Evolutionary conservation across 2,797 vertebrate species (phyloP), one percentile per base, ranked within the genome.

Genomic region (Morus bassanus): DNA sequence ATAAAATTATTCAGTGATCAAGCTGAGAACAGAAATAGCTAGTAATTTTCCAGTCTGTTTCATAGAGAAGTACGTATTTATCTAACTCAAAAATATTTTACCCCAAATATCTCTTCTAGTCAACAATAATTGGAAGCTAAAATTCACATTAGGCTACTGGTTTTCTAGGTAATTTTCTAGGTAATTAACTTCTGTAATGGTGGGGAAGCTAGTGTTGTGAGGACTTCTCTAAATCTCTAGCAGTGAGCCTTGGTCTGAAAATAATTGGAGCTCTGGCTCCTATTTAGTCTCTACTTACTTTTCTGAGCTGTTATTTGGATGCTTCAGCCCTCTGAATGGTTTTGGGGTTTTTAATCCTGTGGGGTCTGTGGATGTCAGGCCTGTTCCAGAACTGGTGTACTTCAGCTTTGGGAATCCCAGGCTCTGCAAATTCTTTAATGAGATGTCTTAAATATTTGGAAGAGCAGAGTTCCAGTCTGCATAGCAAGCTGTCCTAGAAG

Each of bases 1-100:
- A 39, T 57, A 63, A 33, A 83, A 22, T 89, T 91, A 91, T 57
- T 92, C 30, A 46, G 76, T 46, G 46, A 86, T 75, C 60, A 89
- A 78, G 73, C 76, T 68, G 60, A 78, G 69, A 78, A 72, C n/a
- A 81, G 65, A 95, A 94, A 84, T 57, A 89, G 88, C 68, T 90
- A 68, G 54, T 82, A 86, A 91, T 94, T 97, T 95, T 93, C 80
- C 80, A 94, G 79, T 84, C 85, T 89, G 43, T 70, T 96, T 95
- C 56, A 63, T 78, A 67, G 51, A 76, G 69, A 86, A 86, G 48
- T 56, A 27, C 19, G 1, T 88, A 59, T 95, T 92, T 96, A 39
- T 89, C 63, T 86, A 86, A 87, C 46, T 80, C 50, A 23, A 23
- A 91, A 95, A 85, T 91, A 53, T 94, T 95, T 92, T 74, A 37